Evolutionary conservation across 1,140 invertebrate genomes (phyloP).

Genomic region (Cydia pomonella): DNA sequence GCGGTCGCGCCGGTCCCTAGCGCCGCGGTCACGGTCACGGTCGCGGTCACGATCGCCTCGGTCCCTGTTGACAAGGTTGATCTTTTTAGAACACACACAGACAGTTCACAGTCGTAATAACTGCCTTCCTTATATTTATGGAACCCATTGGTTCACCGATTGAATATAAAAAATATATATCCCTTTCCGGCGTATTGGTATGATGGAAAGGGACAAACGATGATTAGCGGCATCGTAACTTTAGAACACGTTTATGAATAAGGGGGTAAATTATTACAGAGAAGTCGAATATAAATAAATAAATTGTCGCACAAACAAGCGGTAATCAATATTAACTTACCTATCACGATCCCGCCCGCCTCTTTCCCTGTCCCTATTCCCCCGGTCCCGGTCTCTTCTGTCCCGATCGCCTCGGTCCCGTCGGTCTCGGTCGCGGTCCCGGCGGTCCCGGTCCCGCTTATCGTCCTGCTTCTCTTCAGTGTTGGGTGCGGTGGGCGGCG

Average conservation of each 20-base stretch:
- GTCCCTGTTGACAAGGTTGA: slow-evolving; percentile 20
- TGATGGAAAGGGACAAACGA: too few species aligned
- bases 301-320: neutral
- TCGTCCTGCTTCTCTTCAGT: slow-evolving; percentile 56
- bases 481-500: slow-evolving; percentile 56
- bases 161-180: too few species aligned
- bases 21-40: slow-evolving; percentile 37
- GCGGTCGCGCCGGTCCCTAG: slow-evolving; percentile 37
- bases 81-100: too few species aligned
- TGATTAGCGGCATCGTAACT: too few species aligned
- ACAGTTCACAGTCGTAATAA: too few species aligned
- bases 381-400: slow-evolving; percentile 51
- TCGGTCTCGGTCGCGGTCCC: slow-evolving; percentile 34
- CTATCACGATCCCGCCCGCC: slow-evolving; percentile 39
- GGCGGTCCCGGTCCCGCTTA: slow-evolving; percentile 43
- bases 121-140: too few species aligned
- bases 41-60: slow-evolving; percentile 38
- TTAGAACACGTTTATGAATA: too few species aligned
- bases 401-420: slow-evolving; percentile 40
- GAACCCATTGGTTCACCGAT: too few species aligned
- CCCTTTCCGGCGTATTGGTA: too few species aligned
- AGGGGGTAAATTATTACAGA: too few species aligned
- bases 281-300: too few species aligned
- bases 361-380: slow-evolving; percentile 34
- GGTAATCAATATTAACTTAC: slow-evolving; percentile 23